phyloP scores from a whole-genome alignment of 2,888 invertebrate species.

The Caradrina clavipalpis region DNA sequence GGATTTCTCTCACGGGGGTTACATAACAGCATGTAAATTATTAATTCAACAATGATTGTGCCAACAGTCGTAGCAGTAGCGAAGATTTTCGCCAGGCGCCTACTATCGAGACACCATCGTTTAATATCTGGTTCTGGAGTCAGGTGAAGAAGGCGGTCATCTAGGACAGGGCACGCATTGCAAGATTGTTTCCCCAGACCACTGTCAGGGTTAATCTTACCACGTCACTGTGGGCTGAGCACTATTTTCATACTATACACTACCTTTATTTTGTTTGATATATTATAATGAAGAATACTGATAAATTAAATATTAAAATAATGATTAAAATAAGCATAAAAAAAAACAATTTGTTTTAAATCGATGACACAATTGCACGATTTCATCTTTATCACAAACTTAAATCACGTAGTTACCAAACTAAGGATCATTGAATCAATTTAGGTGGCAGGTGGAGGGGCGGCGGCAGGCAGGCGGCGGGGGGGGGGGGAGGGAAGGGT shows the following conservation, averaged over 20 bases:
- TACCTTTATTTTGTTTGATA: too few relatives aligned
- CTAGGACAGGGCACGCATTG: too few relatives aligned
- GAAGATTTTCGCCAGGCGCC: neutral
- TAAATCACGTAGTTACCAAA: constrained; percentile 56
- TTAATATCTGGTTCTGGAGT: neutral
- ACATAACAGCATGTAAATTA: too few relatives aligned
- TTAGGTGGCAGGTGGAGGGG: constrained; percentile 42
- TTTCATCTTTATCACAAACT: constrained; percentile 40
- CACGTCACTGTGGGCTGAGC: too few relatives aligned
- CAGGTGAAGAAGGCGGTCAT: neutral
- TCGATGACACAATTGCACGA: neutral
- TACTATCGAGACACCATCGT: too few relatives aligned
- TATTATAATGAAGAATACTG: neutral
- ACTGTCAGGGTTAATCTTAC: too few relatives aligned
- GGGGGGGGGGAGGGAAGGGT: constrained; percentile 66
- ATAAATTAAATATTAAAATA: neutral
- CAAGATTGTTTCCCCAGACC: too few relatives aligned
- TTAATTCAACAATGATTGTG: neutral
- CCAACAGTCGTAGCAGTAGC: neutral
- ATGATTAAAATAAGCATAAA: too few relatives aligned
- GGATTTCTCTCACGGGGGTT: too few relatives aligned
- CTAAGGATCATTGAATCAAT: constrained; percentile 61
- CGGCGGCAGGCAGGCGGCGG: constrained; percentile 17
- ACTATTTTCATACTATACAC: too few relatives aligned
- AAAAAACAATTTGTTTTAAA: neutral